Conservation (phyloP, 1,140 invertebrate species). For the Ceratina calcarata region DNA sequence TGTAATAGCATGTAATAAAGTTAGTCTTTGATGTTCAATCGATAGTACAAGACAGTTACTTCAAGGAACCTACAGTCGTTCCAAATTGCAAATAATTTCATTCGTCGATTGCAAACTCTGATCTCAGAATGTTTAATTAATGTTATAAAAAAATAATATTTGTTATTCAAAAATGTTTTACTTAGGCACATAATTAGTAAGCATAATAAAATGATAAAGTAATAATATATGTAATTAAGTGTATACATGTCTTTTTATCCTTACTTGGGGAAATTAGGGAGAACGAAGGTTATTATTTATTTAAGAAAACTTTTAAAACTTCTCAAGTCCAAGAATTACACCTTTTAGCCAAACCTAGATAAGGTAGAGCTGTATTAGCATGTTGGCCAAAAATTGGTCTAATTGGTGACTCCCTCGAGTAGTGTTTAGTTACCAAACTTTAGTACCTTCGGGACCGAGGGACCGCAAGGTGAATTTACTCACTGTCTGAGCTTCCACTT, state of each 20-base stretch:
- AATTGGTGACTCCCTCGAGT: not conserved
- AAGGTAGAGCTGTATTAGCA: not conserved
- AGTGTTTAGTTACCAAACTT: not conserved
- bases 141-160: too few species aligned
- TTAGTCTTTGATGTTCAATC: not conserved
- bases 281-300: too few species aligned
- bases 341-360: not conserved
- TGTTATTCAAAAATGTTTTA: too few species aligned
- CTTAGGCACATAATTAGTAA: too few species aligned
- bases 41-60: not conserved
- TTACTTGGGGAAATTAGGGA: too few species aligned
- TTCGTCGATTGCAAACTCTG: too few species aligned
- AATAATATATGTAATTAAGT: too few species aligned
- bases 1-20: not conserved
- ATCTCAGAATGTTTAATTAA: too few species aligned
- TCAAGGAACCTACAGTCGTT: not conserved
- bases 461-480: not conserved
- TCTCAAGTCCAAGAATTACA: not conserved
- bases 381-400: constrained; percentile 2
- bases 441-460: not conserved
- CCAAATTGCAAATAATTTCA: too few species aligned
- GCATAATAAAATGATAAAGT: too few species aligned
- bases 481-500: not conserved
- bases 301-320: not conserved
- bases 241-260: too few species aligned